Evolutionary conservation across 2,888 invertebrate genomes (phyloP).

Genomic region (Nephrocerus scutellatus): DNA sequence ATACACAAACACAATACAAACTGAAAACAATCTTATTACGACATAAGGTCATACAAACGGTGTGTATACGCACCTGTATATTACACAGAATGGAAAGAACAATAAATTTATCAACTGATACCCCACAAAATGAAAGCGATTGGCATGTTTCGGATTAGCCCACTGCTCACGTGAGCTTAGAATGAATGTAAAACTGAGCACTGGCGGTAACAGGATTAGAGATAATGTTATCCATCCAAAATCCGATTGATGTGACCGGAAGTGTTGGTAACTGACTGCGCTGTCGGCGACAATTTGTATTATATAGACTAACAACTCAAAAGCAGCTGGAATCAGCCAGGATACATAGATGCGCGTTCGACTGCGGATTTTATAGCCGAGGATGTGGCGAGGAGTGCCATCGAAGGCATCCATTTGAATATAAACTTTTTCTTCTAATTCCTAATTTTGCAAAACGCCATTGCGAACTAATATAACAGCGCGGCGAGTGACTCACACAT

Average conservation of each 20-base stretch:
- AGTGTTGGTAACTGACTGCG: conserved; percentile 59
- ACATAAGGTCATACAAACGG: neutral
- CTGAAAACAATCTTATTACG: neutral
- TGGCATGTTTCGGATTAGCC: conserved; percentile 42
- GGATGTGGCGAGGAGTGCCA: conserved; percentile 37
- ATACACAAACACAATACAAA: neutral
- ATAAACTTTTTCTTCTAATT: neutral
- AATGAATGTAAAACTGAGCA: conserved; percentile 55
- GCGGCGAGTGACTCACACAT: too few species aligned
- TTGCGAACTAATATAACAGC: too few species aligned
- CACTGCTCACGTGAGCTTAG: conserved; percentile 56
- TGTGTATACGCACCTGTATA: conserved; percentile 50
- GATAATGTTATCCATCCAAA: conserved; percentile 49
- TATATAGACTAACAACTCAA: conserved; percentile 58
- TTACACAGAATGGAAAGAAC: conserved; percentile 50
- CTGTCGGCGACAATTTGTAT: conserved; percentile 62
- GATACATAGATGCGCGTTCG: conserved; percentile 44
- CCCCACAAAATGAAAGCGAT: conserved; percentile 24
- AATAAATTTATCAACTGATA: conserved; percentile 33
- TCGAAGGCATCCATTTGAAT: conserved; percentile 31
- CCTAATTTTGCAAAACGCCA: too few species aligned
- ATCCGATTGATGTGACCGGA: conserved; percentile 52
- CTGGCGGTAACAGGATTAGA: conserved; percentile 52
- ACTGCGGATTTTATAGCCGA: conserved; percentile 41
- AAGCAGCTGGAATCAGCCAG: conserved; percentile 52